A percentile compares a stretch with the other conserved stretches of the same genome.
Evolutionary conservation across 2,113 vertebrate genomes (phyloP).

Genomic region (Chauna torquata): DNA sequence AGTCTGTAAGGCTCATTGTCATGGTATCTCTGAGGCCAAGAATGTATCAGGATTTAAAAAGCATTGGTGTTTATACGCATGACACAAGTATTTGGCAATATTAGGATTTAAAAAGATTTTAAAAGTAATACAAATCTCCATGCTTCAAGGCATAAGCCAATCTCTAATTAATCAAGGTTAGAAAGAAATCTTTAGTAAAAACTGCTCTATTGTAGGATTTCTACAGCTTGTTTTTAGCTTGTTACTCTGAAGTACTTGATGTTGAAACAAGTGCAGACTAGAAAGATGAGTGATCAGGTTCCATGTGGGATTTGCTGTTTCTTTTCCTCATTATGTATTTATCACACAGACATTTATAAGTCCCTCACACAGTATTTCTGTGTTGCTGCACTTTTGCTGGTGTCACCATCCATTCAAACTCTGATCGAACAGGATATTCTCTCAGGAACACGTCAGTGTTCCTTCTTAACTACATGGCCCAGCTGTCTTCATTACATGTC

Average conservation of each 20-base stretch:
- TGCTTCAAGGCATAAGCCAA: not conserved
- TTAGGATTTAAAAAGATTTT: not conserved
- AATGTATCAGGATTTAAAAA: not conserved
- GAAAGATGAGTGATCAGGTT: not conserved
- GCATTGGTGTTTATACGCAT: not conserved
- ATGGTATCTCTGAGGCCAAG: not conserved
- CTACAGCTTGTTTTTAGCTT: not conserved
- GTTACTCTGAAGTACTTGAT: not conserved
- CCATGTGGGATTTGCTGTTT: not conserved
- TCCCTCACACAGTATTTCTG: not conserved
- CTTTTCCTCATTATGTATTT: not conserved
- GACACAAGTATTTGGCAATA: not conserved
- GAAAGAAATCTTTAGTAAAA: not conserved
- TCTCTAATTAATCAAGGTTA: constrained; percentile 13
- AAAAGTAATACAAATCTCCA: not conserved
- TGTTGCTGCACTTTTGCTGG: not conserved
- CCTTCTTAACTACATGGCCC: not conserved
- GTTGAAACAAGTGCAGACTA: not conserved
- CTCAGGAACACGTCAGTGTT: not conserved
- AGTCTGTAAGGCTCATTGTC: not conserved
- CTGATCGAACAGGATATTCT: not conserved
- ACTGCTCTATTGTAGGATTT: not conserved
- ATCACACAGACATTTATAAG: not conserved
- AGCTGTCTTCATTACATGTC: constrained; percentile 22
- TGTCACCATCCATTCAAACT: not conserved